Base-by-base conservation (phyloP, 2,797 vertebrate genomes). In the Octomys mimax region DNA sequence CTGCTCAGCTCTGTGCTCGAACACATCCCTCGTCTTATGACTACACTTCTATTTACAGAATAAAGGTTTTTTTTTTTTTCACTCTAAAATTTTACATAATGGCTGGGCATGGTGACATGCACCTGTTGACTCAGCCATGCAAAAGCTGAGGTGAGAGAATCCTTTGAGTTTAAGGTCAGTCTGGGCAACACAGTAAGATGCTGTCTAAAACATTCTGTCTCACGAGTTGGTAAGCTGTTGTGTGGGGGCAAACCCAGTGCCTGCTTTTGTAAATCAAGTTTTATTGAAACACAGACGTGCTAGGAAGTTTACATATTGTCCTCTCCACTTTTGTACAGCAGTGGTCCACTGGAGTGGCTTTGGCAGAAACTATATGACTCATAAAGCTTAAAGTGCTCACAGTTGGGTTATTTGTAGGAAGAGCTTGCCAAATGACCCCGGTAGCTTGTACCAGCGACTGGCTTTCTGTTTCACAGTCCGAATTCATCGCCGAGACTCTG, bases 361-460 rank as follows among this genome's bases (percentile, higher is more conserved):
- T 91, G 80, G 84, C 33, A 85, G 83, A 95, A 42, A 59, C 36
- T 36, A 2, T 68, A n/a, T 75, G 62, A 91, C 31, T 94, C 75
- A 68, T 46, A 94, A 80, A 89, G 36, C 64, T 91, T 78, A 62
- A 54, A 73, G 26, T 84, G 59, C 86, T 94, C 94, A 61, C 33
- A 68, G 0, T 62, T 9, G 4, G 49, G 12, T 33, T 87, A 26
- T 62, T 82, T 57, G 49, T 2, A 49, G 57, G 70, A 83, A 77
- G 16, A 12, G 4, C 18, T 71, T 80, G 9, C 71, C 77, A 83
- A 28, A 84, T 87, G 81, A 80, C 52, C 52, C 57, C 64, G 84
- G 84, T n/a, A 89, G n/a, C 46, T 80, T 57, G 11, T 61, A 59
- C 46, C 39, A 8, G 21, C 52, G 81, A 42, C 61, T 66, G 49